These are phyloP conservation scores for Dicyrtomina minuta DNA, from an alignment of 2,888 invertebrate genomes.

Conservation along the genomic window DNA sequence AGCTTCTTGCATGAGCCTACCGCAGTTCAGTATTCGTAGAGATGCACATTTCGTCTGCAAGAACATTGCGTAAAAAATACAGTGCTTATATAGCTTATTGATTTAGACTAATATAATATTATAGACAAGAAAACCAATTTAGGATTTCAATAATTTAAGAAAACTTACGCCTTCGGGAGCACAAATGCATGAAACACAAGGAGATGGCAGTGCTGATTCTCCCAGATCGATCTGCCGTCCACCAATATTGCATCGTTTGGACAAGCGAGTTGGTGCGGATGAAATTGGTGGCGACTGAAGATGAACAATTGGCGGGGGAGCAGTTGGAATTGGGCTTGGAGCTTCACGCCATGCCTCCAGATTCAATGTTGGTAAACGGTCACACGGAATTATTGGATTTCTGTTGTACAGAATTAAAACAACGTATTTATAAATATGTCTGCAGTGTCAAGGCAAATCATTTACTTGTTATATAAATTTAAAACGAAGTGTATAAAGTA, in stretches of 20 bases:
- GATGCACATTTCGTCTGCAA: conserved; percentile 84
- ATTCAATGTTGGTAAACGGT: conserved; percentile 76
- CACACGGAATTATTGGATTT: conserved; percentile 83
- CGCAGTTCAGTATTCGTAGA: conserved; percentile 81
- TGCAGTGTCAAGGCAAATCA: not conserved
- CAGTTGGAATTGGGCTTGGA: conserved; percentile 8
- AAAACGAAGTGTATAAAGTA: not conserved
- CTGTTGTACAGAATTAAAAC: conserved; percentile 57
- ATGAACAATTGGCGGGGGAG: conserved; percentile 13
- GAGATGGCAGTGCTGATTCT: conserved; percentile 82
- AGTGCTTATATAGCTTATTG: not conserved
- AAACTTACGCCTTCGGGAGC: conserved; percentile 77
- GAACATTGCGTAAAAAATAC: conserved; percentile 29
- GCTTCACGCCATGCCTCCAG: conserved; percentile 78
- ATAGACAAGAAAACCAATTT: not conserved
- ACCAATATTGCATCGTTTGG: conserved; percentile 69
- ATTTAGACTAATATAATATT: not conserved
- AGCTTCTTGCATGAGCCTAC: conserved; percentile 77
- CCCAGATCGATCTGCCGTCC: conserved; percentile 76
- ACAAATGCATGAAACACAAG: conserved; percentile 86
- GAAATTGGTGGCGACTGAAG: conserved; percentile 16
- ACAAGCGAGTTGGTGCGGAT: not conserved
- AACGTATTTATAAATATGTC: conserved; percentile 3
- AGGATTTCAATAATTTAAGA: not conserved
- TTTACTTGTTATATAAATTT: not conserved